Base-by-base conservation (phyloP, 2,797 vertebrate genomes). In the Spinibarbus caldwelli region DNA sequence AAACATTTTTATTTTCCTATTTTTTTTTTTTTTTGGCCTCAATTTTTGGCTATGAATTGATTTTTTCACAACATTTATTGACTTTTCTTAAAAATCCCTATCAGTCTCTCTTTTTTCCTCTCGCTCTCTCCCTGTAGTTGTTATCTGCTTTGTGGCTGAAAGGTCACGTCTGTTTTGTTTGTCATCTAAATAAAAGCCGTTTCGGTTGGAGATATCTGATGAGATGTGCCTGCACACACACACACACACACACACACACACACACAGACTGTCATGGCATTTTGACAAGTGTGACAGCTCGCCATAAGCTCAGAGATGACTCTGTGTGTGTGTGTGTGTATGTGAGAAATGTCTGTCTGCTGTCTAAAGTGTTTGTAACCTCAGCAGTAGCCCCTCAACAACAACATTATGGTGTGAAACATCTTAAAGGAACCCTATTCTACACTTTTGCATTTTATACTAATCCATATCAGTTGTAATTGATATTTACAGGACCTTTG, bases 111-210 rank as follows among this genome's bases (percentile, higher is more conserved):
- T 85, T 47, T 76, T 78, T 83, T 36, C n/a, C 29, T 87, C 85
- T 75, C 66, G 17, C 62, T 62, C 77, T 82, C 34, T 75, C 68
- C 73, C 41, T 84, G 38, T 78, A 90, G 88, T 80, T 92, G 89
- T 94, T 94, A 94, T 94, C 93, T 91, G 91, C 89, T 80, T 1
- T 45, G 90, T 87, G 90, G 89, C 93, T 92, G 91, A 94, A 95
- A 95, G 94, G 94, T 95, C 95, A 95, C 92, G 92, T 93, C 93
- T 88, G 89, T 90, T 93, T 93, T 94, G 95, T 95, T 95, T 95
- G 94, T 94, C 93, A 90, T 94, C 94, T 93, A 94, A 95, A 95
- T 93, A 95, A 94, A 93, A 90, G 38, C 67, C 80, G 78, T 87
- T 89, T 91, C 68, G 92, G 88, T 23, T 88, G 88, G 90, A 89